phyloP scores from a whole-genome alignment of 2,797 vertebrate species.

The Spheniscus humboldti region DNA sequence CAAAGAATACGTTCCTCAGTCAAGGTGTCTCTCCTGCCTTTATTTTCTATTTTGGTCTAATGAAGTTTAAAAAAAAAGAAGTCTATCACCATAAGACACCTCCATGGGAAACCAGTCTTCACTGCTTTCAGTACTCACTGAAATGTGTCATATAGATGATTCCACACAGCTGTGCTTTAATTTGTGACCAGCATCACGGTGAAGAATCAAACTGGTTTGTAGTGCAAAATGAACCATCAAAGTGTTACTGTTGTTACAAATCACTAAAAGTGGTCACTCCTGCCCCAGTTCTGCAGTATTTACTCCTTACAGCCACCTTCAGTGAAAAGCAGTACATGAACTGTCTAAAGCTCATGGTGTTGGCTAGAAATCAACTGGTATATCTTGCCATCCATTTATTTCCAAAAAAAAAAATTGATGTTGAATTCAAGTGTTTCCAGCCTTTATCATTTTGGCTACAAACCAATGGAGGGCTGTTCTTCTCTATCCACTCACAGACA shows the following conservation, averaged over 20 bases:
- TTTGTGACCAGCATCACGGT: neutral
- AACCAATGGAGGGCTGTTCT: neutral
- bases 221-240: neutral
- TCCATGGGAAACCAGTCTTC: neutral
- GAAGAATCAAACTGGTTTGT: neutral
- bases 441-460: neutral
- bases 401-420: neutral
- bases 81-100: neutral
- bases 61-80: neutral
- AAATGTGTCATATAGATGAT: neutral
- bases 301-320: neutral
- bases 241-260: neutral
- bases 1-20: neutral
- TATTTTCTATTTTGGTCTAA: neutral
- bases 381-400: neutral
- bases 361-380: neutral
- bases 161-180: neutral
- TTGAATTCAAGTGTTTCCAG: neutral
- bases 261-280: neutral
- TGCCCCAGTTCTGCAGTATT: neutral
- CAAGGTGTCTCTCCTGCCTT: conserved; percentile 8
- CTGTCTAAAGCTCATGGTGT: neutral
- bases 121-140: neutral
- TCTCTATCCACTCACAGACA: neutral
- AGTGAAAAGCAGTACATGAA: neutral